A percentile compares a stretch with the other conserved stretches of the same genome.
Conservation (phyloP, 2,797 vertebrate species). For the Odontamblyopus rebecca region DNA sequence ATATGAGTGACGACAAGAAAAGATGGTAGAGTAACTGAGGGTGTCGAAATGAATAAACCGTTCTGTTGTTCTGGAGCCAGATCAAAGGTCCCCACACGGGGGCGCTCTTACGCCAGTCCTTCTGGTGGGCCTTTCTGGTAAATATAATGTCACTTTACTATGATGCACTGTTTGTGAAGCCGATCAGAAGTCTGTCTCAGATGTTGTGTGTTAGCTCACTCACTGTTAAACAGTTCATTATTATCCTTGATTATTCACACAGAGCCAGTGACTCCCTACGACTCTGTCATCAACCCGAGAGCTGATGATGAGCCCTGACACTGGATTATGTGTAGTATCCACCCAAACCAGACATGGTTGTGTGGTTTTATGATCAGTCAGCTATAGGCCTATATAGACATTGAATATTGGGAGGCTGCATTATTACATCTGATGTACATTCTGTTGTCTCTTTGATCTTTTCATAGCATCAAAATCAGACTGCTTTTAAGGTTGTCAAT, state of each 20-base stretch:
- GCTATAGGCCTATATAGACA: background rate
- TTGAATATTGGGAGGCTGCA: background rate
- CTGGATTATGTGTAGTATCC: background rate
- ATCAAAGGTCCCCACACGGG: background rate
- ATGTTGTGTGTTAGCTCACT: background rate
- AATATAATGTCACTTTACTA: background rate
- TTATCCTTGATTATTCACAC: conserved; percentile 8
- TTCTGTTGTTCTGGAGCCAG: background rate
- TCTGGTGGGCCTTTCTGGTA: background rate
- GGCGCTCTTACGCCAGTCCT: background rate
- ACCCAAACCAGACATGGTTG: background rate
- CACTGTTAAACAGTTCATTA: background rate
- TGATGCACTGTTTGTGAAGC: background rate
- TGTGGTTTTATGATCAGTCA: background rate
- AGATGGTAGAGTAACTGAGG: conserved; percentile 59
- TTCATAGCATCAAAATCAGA: background rate
- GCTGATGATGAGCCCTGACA: background rate
- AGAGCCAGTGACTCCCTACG: too few species aligned
- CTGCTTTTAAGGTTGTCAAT: background rate
- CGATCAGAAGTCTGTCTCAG: background rate
- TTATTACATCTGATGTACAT: background rate
- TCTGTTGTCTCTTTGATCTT: background rate
- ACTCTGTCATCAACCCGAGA: background rate
- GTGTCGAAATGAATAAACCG: conserved; percentile 26
- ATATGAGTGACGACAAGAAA: conserved; percentile 51